These are phyloP conservation scores for Apocheima hispidaria DNA, from an alignment of 2,888 invertebrate species.

Conservation along the genomic window DNA sequence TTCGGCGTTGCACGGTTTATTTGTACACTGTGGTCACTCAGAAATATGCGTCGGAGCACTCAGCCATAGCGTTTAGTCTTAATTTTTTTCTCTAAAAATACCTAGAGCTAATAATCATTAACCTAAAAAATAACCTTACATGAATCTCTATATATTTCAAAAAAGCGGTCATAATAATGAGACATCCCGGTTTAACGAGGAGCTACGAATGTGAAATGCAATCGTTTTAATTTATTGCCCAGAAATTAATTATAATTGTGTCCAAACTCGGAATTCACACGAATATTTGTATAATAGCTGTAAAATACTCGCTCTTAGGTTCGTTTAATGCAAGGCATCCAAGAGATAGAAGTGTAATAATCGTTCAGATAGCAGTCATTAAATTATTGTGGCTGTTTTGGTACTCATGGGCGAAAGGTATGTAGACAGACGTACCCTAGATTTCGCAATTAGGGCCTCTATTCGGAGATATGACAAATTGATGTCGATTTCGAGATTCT, in stretches of 20 bases:
- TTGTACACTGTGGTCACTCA: too few relatives aligned
- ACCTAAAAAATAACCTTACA: constrained; percentile 21
- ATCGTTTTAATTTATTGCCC: constrained; percentile 29
- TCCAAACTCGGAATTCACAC: constrained; percentile 21
- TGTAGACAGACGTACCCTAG: too few relatives aligned
- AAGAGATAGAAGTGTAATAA: neutral
- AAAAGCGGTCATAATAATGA: constrained; percentile 23
- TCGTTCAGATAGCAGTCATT: constrained; percentile 3
- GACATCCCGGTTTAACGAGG: constrained; percentile 47
- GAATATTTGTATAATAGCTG: constrained; percentile 29
- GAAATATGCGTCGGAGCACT: too few relatives aligned
- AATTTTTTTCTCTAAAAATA: neutral
- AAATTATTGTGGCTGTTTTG: neutral
- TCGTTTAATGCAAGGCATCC: constrained; percentile 14
- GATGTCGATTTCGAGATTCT: too few relatives aligned
- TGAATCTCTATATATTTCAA: constrained; percentile 11
- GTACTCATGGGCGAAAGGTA: neutral
- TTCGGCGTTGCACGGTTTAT: too few relatives aligned
- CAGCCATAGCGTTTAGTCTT: neutral
- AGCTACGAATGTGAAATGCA: constrained; percentile 25
- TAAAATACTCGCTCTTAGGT: constrained; percentile 18
- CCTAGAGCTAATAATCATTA: neutral
- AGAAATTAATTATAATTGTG: constrained; percentile 28
- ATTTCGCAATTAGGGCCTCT: too few relatives aligned
- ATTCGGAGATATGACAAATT: too few relatives aligned